Conservation (phyloP, 1,140 invertebrate species). For the Ceratitis capitata region DNA sequence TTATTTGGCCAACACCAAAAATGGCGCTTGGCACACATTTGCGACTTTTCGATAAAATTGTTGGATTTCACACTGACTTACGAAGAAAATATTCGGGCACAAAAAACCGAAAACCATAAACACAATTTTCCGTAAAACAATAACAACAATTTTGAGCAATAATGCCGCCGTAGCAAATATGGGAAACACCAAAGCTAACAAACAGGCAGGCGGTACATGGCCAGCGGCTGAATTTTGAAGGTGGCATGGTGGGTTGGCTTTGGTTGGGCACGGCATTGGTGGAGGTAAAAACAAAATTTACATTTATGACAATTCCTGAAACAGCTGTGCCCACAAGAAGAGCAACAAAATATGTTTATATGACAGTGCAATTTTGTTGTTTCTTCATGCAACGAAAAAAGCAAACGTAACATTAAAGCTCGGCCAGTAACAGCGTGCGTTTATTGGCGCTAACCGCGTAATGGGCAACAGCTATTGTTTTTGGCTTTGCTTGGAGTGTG, state of each 20-base stretch:
- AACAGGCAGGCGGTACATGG: not conserved
- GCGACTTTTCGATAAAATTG: not conserved
- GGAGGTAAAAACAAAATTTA: not conserved
- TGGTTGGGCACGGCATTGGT: not conserved
- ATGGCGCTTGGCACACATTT: not conserved
- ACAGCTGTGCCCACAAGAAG: conserved; percentile 11
- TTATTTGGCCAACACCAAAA: not conserved
- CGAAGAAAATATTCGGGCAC: not conserved
- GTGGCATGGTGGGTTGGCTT: not conserved
- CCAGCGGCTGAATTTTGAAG: no score
- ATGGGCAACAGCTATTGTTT: conserved; percentile 15
- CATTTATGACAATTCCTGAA: conserved; percentile 23
- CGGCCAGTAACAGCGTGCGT: not conserved
- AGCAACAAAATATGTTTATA: conserved; percentile 22
- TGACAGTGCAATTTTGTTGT: not conserved
- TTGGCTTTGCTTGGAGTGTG: not conserved
- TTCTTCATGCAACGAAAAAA: not conserved
- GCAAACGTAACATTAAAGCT: not conserved
- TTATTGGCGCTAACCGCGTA: conserved; percentile 23
- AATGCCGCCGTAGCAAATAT: not conserved
- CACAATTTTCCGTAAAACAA: not conserved
- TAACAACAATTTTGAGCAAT: not conserved
- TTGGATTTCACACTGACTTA: not conserved
- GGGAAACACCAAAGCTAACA: not conserved
- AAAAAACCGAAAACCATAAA: not conserved